A percentile compares a stretch with the other conserved stretches of the same genome.
Conservation (phyloP, 2,113 vertebrate species). For the Xenus cinereus region DNA sequence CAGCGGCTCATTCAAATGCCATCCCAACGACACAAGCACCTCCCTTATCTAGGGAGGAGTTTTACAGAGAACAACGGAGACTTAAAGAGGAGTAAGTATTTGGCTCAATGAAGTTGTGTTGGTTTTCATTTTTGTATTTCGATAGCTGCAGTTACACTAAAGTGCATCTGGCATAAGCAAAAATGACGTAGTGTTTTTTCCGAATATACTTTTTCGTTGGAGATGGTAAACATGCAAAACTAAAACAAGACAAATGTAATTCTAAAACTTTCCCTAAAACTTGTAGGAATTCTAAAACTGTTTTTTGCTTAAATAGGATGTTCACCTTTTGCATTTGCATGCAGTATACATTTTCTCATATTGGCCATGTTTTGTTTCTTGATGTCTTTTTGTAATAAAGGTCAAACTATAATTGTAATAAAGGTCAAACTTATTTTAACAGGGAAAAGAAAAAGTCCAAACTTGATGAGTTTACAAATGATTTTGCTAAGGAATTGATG, state of each 20-base stretch:
- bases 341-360: constrained; percentile 61
- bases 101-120: neutral
- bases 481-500: constrained; percentile 99
- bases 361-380: constrained; percentile 65
- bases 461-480: constrained; percentile 98
- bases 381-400: constrained; percentile 62
- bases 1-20: constrained; percentile 78
- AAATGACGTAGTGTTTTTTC: constrained; percentile 46
- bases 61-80: constrained; percentile 88
- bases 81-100: constrained; percentile 92
- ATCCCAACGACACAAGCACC: constrained; percentile 80
- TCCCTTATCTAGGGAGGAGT: constrained; percentile 91
- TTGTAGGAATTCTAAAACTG: constrained; percentile 69
- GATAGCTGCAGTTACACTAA: constrained; percentile 19
- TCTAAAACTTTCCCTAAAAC: constrained; percentile 58
- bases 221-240: constrained; percentile 66
- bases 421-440: constrained; percentile 77
- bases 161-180: constrained; percentile 64
- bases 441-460: constrained; percentile 96
- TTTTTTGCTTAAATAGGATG: constrained; percentile 73
- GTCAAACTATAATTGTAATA: constrained; percentile 63
- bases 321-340: constrained; percentile 75
- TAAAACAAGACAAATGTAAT: constrained; percentile 66
- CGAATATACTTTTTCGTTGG: constrained; percentile 45
- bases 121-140: constrained; percentile 63